Conservation (phyloP, 1,140 invertebrate species). For the Idris sp. region DNA sequence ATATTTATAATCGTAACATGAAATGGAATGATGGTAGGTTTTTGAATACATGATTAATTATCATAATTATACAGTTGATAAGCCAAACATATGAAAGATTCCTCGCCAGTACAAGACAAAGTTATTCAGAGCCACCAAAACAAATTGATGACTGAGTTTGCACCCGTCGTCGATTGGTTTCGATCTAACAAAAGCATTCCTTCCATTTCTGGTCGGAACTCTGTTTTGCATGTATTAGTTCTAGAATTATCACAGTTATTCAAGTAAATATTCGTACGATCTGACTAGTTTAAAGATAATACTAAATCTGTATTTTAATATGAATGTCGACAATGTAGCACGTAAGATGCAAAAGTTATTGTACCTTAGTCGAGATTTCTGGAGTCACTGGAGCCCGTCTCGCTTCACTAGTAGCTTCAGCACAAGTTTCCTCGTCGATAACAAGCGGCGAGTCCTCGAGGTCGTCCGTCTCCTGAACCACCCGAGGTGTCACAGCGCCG, state of each 20-base stretch:
- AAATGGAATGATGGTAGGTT: too few species aligned
- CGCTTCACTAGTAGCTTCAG: conserved; percentile 80
- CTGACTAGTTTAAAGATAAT: too few species aligned
- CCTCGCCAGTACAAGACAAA: conserved; percentile 84
- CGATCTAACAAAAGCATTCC: conserved; percentile 87
- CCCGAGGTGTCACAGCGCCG: conserved; percentile 23
- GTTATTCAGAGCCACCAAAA: conserved; percentile 88
- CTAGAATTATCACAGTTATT: conserved; percentile 87
- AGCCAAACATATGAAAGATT: conserved; percentile 92
- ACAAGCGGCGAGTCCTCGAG: conserved; percentile 74
- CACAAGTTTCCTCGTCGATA: conserved; percentile 77
- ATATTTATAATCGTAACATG: too few species aligned
- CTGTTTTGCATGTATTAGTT: conserved; percentile 81
- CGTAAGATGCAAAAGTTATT: background rate
- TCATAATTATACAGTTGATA: conserved; percentile 89
- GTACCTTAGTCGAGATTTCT: conserved; percentile 68
- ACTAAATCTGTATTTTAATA: too few species aligned
- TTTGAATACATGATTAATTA: too few species aligned
- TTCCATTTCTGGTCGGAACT: conserved; percentile 83
- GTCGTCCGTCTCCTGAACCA: conserved; percentile 68
- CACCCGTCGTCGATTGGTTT: conserved; percentile 79
- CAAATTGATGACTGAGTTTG: conserved; percentile 75
- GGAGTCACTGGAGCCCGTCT: conserved; percentile 48
- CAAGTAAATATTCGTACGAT: conserved; percentile 80
- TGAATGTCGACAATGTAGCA: too few species aligned